Percentiles rank a stretch among this genome's conserved stretches.
Conservation (phyloP, 1,140 invertebrate genomes). For the Magallana ariakensis region DNA sequence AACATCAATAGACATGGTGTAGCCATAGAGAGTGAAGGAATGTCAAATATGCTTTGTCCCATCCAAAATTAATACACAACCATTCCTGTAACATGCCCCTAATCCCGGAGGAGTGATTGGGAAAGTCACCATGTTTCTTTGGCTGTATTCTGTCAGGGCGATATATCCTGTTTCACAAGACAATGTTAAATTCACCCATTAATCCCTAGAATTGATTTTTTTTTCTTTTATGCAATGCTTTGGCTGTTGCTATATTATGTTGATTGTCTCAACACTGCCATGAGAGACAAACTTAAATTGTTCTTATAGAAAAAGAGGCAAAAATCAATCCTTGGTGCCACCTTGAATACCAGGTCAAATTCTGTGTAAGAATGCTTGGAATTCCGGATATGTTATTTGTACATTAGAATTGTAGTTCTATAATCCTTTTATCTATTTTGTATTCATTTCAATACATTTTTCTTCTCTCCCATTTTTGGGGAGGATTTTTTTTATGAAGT, state of each 20-base stretch:
- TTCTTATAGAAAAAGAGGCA: neutral
- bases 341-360: conserved; percentile 24
- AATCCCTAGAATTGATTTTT: neutral
- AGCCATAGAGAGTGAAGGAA: neutral
- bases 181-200: neutral
- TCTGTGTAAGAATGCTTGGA: neutral
- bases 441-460: conserved; percentile 4
- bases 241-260: neutral
- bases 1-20: conserved; percentile 9
- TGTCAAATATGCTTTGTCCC: conserved; percentile 28
- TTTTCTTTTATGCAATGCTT: neutral
- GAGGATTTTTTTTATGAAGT: no score
- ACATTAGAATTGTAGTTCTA: neutral
- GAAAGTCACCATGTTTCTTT: neutral
- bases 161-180: conserved; percentile 1
- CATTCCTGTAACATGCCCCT: neutral
- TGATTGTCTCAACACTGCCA: neutral
- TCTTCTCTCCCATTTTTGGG: neutral
- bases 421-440: conserved; percentile 18
- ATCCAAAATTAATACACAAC: neutral
- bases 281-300: neutral
- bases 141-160: neutral
- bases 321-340: neutral
- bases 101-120: conserved; percentile 2
- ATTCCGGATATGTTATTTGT: neutral